A percentile compares a stretch with the other conserved stretches of the same genome.
phyloP scores from a whole-genome alignment of 2,888 invertebrate species.

The Hymenopus coronatus region DNA sequence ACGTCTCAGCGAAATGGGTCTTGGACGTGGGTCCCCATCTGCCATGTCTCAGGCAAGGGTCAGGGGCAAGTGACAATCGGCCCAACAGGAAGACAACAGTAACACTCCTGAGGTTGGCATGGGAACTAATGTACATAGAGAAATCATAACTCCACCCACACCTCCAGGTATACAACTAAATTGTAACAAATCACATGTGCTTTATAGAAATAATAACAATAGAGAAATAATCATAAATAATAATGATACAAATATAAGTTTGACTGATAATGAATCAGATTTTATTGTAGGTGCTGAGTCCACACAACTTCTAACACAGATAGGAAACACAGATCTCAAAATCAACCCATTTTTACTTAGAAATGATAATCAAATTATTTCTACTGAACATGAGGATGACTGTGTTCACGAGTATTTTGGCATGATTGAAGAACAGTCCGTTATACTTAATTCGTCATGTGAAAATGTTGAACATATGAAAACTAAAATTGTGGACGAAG shows the following conservation, averaged over 20 bases:
- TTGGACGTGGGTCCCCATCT: not conserved
- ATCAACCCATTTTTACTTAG: not conserved
- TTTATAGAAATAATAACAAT: not conserved
- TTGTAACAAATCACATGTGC: not conserved
- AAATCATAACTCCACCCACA: not conserved
- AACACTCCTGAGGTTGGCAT: not conserved
- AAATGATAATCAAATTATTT: not conserved
- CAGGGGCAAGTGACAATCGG: constrained; percentile 11
- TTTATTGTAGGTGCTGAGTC: not conserved
- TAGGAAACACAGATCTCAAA: not conserved
- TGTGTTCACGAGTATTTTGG: not conserved
- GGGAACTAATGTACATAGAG: not conserved
- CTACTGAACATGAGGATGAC: not conserved
- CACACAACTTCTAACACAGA: not conserved
- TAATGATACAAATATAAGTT: not conserved
- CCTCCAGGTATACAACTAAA: not conserved
- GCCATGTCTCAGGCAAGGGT: not conserved
- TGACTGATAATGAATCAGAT: not conserved
- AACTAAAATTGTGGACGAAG: not conserved
- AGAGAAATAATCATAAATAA: not conserved
- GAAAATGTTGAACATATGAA: not conserved
- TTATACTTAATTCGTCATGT: not conserved
- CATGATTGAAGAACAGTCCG: not conserved
- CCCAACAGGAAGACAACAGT: not conserved
- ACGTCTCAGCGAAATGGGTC: constrained; percentile 35